phyloP scores from a whole-genome alignment of 1,140 invertebrate genomes.

The Bombus impatiens region DNA sequence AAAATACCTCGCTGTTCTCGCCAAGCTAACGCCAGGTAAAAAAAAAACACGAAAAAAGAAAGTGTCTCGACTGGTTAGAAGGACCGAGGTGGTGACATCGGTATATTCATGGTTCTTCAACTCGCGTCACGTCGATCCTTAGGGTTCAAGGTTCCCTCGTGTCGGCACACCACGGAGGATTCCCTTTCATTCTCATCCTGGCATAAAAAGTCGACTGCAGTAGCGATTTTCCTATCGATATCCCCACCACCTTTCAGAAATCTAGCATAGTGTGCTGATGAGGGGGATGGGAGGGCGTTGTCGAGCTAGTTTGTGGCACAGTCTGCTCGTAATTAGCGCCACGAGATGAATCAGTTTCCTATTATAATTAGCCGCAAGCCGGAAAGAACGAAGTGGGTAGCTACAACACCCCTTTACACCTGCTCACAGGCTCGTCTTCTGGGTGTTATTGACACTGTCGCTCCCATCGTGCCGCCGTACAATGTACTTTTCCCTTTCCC shows the following conservation, averaged over 20 bases:
- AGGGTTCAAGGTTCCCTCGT: slow-evolving; percentile 38
- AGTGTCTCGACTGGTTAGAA: not conserved
- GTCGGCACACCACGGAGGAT: not conserved
- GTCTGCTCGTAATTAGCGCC: slow-evolving; percentile 61
- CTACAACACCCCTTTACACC: slow-evolving; percentile 33
- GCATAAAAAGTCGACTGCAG: slow-evolving; percentile 17
- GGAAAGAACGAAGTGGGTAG: slow-evolving; percentile 61
- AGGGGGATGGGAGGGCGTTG: not conserved
- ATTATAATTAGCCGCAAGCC: slow-evolving; percentile 62
- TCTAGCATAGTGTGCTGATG: not conserved
- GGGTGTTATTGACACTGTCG: slow-evolving; percentile 43
- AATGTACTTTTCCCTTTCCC: slow-evolving; percentile 13
- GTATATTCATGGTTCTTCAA: not conserved
- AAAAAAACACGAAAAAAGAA: not conserved
- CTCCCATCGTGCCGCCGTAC: slow-evolving; percentile 37
- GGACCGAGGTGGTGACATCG: slow-evolving; percentile 12
- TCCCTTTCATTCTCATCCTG: slow-evolving; percentile 43
- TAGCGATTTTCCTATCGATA: slow-evolving; percentile 42
- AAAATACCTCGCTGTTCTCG: too few species aligned
- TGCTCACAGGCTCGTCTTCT: slow-evolving; percentile 7
- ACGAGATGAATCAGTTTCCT: slow-evolving; percentile 60
- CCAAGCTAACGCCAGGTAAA: too few species aligned
- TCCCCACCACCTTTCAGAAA: not conserved
- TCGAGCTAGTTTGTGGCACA: not conserved
- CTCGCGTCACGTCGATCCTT: not conserved